Evolutionary conservation across 2,113 vertebrate genomes (phyloP).

Genomic region (Oreochromis aureus): DNA sequence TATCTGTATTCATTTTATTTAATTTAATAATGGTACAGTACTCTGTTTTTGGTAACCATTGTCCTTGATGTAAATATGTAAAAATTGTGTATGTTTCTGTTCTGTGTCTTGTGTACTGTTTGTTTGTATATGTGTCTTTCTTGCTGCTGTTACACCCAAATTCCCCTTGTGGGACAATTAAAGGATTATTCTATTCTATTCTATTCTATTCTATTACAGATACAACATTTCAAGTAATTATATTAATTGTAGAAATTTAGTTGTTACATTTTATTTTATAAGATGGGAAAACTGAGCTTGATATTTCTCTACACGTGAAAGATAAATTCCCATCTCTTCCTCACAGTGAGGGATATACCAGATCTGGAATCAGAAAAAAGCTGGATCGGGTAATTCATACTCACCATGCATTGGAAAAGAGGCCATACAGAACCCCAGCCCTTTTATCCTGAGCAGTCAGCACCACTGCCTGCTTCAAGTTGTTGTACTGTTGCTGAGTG

Average conservation of each 20-base stretch:
- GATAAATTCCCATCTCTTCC: neutral
- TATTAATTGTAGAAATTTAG: neutral
- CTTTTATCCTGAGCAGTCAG: slow-evolving; percentile 64
- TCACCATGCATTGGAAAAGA: slow-evolving; percentile 79
- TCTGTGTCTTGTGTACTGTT: too few relatives aligned
- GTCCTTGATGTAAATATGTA: too few relatives aligned
- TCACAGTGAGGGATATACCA: neutral
- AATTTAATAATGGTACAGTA: too few relatives aligned
- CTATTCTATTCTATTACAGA: neutral
- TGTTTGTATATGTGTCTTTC: too few relatives aligned
- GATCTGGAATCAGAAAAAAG: neutral
- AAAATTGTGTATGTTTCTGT: too few relatives aligned
- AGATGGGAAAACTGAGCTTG: neutral
- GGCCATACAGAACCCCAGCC: slow-evolving; percentile 72
- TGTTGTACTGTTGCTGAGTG: slow-evolving; percentile 76
- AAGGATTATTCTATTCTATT: too few relatives aligned
- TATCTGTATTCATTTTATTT: too few relatives aligned
- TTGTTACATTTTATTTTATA: neutral
- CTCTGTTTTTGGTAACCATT: too few relatives aligned
- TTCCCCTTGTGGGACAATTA: too few relatives aligned
- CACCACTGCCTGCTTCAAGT: slow-evolving; percentile 71
- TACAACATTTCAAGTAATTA: neutral
- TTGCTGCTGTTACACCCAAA: too few relatives aligned
- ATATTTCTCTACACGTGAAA: neutral
- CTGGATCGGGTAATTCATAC: neutral